Evolutionary conservation across 2,888 invertebrate species (phyloP).

Genomic region (Dexiosoma caninum): DNA sequence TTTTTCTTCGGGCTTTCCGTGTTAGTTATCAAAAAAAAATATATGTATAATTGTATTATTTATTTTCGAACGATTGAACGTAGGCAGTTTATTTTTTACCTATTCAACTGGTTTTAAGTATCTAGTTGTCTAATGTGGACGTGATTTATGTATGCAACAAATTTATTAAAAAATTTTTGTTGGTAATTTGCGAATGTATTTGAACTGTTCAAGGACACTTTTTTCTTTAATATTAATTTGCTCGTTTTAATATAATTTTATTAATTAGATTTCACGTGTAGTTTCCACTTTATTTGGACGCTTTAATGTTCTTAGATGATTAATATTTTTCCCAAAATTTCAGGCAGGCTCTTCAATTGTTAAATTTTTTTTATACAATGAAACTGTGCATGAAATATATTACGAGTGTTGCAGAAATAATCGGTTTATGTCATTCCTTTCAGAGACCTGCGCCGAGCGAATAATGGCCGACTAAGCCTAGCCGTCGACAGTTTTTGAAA

Average conservation of each 20-base stretch:
- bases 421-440: conserved; percentile 25
- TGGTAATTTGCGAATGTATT: conserved; percentile 27
- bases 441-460: too few relatives aligned
- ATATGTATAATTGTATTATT: background rate
- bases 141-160: conserved; percentile 48
- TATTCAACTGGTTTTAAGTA: conserved; percentile 55
- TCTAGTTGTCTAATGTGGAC: conserved; percentile 52
- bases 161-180: conserved; percentile 1
- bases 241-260: conserved; percentile 4
- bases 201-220: conserved; percentile 58
- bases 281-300: background rate
- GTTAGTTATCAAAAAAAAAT: conserved; percentile 51
- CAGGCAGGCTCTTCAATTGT: conserved; percentile 5
- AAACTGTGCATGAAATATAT: background rate
- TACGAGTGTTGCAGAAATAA: conserved; percentile 33
- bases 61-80: conserved; percentile 15
- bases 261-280: background rate
- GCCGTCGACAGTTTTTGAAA: too few relatives aligned
- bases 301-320: conserved; percentile 46
- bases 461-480: too few relatives aligned
- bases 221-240: conserved; percentile 1
- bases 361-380: conserved; percentile 46
- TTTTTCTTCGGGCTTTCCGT: conserved; percentile 10
- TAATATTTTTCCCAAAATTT: conserved; percentile 31
- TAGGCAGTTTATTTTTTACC: conserved; percentile 34